Base-by-base conservation (phyloP, 2,113 vertebrate species). In the Girardinichthys multiradiatus region DNA sequence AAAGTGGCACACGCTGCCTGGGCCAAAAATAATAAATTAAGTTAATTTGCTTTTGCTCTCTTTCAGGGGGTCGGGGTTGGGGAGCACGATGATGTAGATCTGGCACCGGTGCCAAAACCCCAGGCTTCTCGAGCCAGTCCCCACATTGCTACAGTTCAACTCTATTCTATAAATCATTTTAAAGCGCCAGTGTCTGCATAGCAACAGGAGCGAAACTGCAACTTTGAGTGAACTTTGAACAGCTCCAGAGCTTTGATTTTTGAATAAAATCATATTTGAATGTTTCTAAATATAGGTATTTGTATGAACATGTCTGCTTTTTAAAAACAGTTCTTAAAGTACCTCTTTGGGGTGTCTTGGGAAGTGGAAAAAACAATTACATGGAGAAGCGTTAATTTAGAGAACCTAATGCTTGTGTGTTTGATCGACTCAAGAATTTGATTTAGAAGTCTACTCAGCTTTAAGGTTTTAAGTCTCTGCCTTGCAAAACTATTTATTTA, bases 21-120 rank as follows among this genome's bases (percentile, higher is more conserved):
- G 76, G 93, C 92, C 92, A 93, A 91, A 91, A 90, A 90, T 90
- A 94, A 94, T 90, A 93, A 85, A 90, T 92, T 85, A 88, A 88
- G 72, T 86, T 76, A 85, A 88, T 93, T 90, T 90, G 80, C 83
- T 80, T 82, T 87, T 76, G 17, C 71, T 88, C 71, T 83, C 71
- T 74, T 76, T 69, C 71, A 61, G 14, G 70, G 73, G 75, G 13
- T 26, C 4, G 66, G 72, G 71, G 37, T 17, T 73, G 68, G 70
- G 37, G 69, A 51, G 74, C 48, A 64, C 64, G 81, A 75, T 51
- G 64, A 80, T 42, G 67, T 66, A 60, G 67, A 82, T 80, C 68
- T 79, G 84, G 73, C 73, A 70, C 31, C 75, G 65, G 83, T 61
- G 74, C 89, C 87, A 90, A 64, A 90, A 91, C 68, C 83, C 73